Percentiles rank a stretch among this genome's conserved stretches.
Evolutionary conservation across 1,140 invertebrate species (phyloP).

Genomic region (Bathynomus jamesi): DNA sequence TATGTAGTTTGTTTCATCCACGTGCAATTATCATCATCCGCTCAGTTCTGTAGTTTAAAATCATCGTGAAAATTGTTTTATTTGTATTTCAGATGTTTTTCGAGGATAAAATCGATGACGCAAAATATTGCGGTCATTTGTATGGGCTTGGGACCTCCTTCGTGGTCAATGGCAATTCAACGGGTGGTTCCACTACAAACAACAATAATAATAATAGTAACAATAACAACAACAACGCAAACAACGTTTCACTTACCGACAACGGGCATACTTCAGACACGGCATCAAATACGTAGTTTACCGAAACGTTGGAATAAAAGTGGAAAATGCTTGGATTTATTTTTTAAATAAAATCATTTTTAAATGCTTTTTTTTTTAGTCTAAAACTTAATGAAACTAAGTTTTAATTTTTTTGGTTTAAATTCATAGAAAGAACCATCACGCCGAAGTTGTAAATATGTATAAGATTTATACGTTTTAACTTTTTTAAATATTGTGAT

Average conservation of each 20-base stretch:
- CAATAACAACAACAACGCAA: not conserved
- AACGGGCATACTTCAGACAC: not conserved
- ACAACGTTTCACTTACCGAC: not conserved
- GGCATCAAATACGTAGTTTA: not conserved
- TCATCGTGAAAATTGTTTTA: too few relatives aligned
- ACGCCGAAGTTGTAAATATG: too few relatives aligned
- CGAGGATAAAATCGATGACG: constrained; percentile 54
- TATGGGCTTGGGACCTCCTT: constrained; percentile 50
- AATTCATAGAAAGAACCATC: too few relatives aligned
- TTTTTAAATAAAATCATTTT: not conserved
- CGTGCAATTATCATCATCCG: too few relatives aligned
- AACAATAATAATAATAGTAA: not conserved
- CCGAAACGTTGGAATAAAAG: too few relatives aligned
- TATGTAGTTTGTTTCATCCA: too few relatives aligned
- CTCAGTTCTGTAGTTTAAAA: too few relatives aligned
- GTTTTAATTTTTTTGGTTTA: constrained; percentile 2
- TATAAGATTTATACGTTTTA: too few relatives aligned
- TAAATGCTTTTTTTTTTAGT: not conserved
- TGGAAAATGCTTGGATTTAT: not conserved
- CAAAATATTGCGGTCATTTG: constrained; percentile 52
- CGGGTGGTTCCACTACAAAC: not conserved
- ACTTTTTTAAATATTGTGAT: too few relatives aligned
- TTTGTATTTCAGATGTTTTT: constrained; percentile 48
- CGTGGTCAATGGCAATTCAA: constrained; percentile 42
- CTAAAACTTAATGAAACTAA: not conserved